These are phyloP conservation scores for Asobara japonica DNA, from an alignment of 1,140 invertebrate genomes.

Conservation along the genomic window DNA sequence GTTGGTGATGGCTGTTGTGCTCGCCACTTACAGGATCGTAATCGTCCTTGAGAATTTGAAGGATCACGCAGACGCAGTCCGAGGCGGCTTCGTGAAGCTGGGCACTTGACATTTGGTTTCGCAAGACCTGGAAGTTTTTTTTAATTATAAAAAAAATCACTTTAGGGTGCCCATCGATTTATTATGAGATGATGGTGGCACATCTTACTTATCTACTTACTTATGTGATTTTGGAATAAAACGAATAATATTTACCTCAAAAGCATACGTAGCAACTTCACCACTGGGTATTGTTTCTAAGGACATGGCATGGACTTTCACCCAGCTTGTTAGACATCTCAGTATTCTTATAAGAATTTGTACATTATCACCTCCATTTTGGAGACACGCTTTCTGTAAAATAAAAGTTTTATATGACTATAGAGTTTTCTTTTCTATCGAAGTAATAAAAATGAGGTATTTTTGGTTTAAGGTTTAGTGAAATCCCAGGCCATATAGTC, in stretches of 20 bases:
- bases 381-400: constrained; percentile 73
- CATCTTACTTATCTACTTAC: neutral
- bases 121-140: constrained; percentile 63
- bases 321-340: constrained; percentile 84
- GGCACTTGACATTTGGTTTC: constrained; percentile 72
- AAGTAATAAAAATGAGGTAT: neutral
- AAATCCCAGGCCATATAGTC: too few species aligned
- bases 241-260: constrained; percentile 67
- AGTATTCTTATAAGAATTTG: constrained; percentile 73
- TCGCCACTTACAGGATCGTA: constrained; percentile 66
- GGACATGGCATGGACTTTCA: constrained; percentile 77
- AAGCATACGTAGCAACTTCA: constrained; percentile 75
- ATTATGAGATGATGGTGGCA: neutral
- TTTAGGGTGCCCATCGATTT: neutral
- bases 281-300: constrained; percentile 74
- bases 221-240: neutral
- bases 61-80: constrained; percentile 89
- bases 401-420: constrained; percentile 23
- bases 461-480: too few species aligned
- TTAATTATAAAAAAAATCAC: neutral
- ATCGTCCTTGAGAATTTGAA: constrained; percentile 82
- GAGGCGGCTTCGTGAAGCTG: constrained; percentile 89
- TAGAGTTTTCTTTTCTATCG: constrained; percentile 31
- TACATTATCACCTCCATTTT: constrained; percentile 68
- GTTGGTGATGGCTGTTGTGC: constrained; percentile 74